Evolutionary conservation across 2,113 vertebrate species (phyloP).

Genomic region (Phyllostomus hastatus): DNA sequence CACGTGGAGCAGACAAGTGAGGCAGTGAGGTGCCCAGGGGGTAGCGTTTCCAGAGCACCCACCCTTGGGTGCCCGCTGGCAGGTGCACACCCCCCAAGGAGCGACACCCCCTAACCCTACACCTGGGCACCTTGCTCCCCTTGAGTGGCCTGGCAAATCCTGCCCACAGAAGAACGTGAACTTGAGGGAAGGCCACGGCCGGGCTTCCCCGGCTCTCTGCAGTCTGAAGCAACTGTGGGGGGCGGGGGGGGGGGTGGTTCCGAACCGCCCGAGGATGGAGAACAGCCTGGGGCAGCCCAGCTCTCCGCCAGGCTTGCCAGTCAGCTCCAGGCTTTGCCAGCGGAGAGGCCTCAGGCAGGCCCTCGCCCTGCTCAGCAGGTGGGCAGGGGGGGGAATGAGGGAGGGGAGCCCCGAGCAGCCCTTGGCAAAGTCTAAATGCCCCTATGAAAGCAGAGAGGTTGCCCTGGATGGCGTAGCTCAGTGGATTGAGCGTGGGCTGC

Average conservation of each 20-base stretch:
- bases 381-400: rapidly evolving
- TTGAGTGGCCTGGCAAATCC: neutral
- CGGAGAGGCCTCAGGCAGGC: neutral
- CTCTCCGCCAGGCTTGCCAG: neutral
- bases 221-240: neutral
- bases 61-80: neutral
- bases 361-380: neutral
- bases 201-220: neutral
- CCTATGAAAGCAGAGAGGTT: too few species aligned
- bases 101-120: neutral
- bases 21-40: neutral
- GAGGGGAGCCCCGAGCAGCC: neutral
- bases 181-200: neutral
- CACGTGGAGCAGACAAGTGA: neutral
- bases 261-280: neutral
- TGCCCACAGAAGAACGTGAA: neutral
- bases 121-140: rapidly evolving
- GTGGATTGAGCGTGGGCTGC: too few species aligned
- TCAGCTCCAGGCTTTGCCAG: too few species aligned
- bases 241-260: neutral
- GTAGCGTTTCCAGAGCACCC: neutral
- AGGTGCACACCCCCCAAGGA: neutral
- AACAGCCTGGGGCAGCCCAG: rapidly evolving
- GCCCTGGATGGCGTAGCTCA: too few species aligned
- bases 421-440: neutral